Evolutionary conservation across 2,797 vertebrate species (phyloP).

Genomic region (Cyprinella venusta): DNA sequence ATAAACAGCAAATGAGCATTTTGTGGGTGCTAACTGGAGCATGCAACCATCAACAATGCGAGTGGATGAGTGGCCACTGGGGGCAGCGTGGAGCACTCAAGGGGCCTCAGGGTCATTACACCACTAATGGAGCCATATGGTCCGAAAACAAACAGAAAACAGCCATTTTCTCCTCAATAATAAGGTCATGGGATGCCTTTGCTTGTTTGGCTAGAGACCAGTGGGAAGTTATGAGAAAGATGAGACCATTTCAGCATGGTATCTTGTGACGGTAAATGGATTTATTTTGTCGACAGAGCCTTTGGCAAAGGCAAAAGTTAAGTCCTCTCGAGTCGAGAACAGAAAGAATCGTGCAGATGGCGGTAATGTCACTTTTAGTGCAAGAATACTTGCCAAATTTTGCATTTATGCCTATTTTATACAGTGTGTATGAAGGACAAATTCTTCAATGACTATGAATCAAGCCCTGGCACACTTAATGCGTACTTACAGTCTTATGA

Average conservation of each 20-base stretch:
- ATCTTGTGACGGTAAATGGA: slow-evolving; percentile 58
- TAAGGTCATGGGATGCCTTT: slow-evolving; percentile 76
- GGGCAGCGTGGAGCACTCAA: slow-evolving; percentile 64
- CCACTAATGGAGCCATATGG: slow-evolving; percentile 84
- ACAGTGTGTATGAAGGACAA: background rate
- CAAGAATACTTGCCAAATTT: slow-evolving; percentile 31
- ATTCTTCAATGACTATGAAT: background rate
- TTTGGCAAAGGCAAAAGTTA: slow-evolving; percentile 61
- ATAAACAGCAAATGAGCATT: slow-evolving; percentile 53
- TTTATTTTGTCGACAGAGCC: slow-evolving; percentile 59
- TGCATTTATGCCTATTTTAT: slow-evolving; percentile 28
- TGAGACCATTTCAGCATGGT: slow-evolving; percentile 57
- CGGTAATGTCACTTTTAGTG: slow-evolving; percentile 34
- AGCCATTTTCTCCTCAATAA: slow-evolving; percentile 66
- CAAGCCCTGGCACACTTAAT: background rate
- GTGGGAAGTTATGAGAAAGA: slow-evolving; percentile 59
- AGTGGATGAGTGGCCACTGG: slow-evolving; percentile 62
- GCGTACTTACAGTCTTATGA: background rate
- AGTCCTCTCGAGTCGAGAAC: slow-evolving; percentile 51
- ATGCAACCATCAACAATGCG: slow-evolving; percentile 54
- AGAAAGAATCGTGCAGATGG: slow-evolving; percentile 50
- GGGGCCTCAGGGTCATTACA: slow-evolving; percentile 79
- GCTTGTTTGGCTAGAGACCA: slow-evolving; percentile 60
- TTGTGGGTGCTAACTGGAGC: slow-evolving; percentile 61
- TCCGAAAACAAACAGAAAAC: slow-evolving; percentile 81